Evolutionary conservation across 1,140 invertebrate genomes (phyloP).

Genomic region (Drosophila suzukii): DNA sequence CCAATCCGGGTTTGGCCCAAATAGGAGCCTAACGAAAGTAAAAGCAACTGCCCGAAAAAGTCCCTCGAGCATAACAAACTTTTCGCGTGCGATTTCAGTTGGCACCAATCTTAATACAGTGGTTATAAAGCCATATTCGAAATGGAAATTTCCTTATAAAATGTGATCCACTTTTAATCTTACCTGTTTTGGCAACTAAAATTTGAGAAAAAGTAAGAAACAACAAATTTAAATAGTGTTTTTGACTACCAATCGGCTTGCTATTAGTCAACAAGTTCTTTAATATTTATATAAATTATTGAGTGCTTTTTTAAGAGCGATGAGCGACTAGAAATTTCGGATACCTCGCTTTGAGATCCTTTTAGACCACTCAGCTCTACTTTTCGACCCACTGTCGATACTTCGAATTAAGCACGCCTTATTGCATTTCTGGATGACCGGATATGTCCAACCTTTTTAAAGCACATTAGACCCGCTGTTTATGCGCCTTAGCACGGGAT

Average conservation of each 20-base stretch:
- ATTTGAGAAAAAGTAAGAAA: too few relatives aligned
- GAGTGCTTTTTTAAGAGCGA: too few relatives aligned
- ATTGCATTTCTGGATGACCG: slow-evolving; percentile 38
- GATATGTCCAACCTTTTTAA: slow-evolving; percentile 24
- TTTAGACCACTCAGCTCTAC: neutral
- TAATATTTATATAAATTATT: too few relatives aligned
- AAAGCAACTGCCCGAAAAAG: slow-evolving; percentile 15
- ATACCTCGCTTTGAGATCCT: neutral
- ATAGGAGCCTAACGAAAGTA: slow-evolving; percentile 33
- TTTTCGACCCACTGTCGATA: slow-evolving; percentile 12
- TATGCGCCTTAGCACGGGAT: slow-evolving; percentile 48
- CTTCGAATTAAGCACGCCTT: slow-evolving; percentile 29
- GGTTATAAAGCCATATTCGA: neutral
- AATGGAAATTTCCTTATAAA: slow-evolving; percentile 1
- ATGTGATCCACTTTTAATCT: neutral
- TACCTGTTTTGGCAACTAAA: too few relatives aligned
- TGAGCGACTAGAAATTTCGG: neutral
- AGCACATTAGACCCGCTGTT: slow-evolving; percentile 52
- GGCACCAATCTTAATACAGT: slow-evolving; percentile 13
- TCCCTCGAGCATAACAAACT: slow-evolving; percentile 38
- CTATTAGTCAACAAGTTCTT: too few relatives aligned
- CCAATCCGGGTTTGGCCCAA: slow-evolving; percentile 26
- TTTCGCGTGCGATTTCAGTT: slow-evolving; percentile 11
- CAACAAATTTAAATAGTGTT: too few relatives aligned
- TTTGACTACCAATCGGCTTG: too few relatives aligned